Evolutionary conservation across 2,113 vertebrate species (phyloP), one percentile per base, ranked within the genome.

Genomic region (Elachura formosa): DNA sequence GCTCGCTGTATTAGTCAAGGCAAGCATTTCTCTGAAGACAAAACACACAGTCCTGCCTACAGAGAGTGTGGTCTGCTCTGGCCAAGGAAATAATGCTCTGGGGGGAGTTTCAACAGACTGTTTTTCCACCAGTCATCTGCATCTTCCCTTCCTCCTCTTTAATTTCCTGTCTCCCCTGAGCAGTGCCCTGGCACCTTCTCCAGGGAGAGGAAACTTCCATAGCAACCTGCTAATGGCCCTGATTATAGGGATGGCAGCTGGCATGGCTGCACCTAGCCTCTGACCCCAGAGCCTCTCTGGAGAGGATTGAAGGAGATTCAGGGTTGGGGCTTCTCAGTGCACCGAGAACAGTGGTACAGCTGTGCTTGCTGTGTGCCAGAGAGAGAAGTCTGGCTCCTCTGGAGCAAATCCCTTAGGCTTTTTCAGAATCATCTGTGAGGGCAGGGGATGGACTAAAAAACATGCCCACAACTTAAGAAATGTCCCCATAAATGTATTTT

Each of bases 301-400:
- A 12, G 28, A 14, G 15, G 10, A 25, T 6, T 1, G 6, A 68
- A 71, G 55, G 49, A 48, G 6, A 25, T 81, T 61, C 48, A 28
- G 48, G 31, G 6, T 11, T 25, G 45, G 38, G 11, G 16, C 31
- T 74, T 77, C 55, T 49, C 38, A 46, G 21, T 5, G 8, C 7
- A 8, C 22, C 14, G 33, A 11, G 31, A 36, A 46, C 48, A 21
- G 46, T 4, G 18, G 10, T 22, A 63, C 3, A 1, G n/a, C 14
- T 20, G 23, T 0, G 0, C 62, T 72, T 84, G n/a, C 64, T 5
- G 0, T 7, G n/a, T 1, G 1, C 36, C 56, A 64, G 7, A 64
- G 48, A n/a, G 13, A 76, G 25, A 45, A 79, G 7, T 11, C 41
- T 66, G 40, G 29, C 38, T 85, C 8, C 40, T 68, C 41, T 43